Evolutionary conservation across 2,113 vertebrate species (phyloP).

Genomic region (Notiomystis cincta): DNA sequence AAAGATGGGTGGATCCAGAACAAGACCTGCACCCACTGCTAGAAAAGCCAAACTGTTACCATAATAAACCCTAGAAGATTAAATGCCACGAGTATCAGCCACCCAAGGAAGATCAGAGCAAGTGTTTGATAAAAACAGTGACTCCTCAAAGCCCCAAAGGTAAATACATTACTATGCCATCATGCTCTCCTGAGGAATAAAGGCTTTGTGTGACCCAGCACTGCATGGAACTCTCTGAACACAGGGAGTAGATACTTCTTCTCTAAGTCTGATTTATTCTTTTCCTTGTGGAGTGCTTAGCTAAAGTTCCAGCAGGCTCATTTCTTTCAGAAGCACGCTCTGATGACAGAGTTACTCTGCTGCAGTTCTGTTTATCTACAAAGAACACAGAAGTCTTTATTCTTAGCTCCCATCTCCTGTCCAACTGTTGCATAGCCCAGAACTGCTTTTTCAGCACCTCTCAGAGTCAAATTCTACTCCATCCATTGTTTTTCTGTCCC

Average conservation of each 20-base stretch:
- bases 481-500: not conserved
- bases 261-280: not conserved
- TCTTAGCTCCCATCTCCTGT: not conserved
- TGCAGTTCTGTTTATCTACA: not conserved
- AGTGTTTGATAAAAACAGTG: not conserved
- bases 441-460: not conserved
- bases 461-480: not conserved
- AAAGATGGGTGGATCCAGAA: no score
- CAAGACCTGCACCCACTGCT: not conserved
- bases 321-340: not conserved
- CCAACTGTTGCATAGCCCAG: not conserved
- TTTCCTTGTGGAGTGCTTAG: not conserved
- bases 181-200: not conserved
- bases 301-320: not conserved
- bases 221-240: not conserved
- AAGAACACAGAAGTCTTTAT: not conserved
- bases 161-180: not conserved
- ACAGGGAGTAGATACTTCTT: rapidly evolving
- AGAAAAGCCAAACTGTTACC: not conserved
- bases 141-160: not conserved
- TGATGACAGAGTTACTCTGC: not conserved
- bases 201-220: not conserved
- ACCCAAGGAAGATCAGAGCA: not conserved
- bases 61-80: not conserved
- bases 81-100: not conserved